Evolutionary conservation across 1,140 invertebrate species (phyloP), one percentile per base, ranked within the genome.

Genomic region (Sarcophaga peregrina): DNA sequence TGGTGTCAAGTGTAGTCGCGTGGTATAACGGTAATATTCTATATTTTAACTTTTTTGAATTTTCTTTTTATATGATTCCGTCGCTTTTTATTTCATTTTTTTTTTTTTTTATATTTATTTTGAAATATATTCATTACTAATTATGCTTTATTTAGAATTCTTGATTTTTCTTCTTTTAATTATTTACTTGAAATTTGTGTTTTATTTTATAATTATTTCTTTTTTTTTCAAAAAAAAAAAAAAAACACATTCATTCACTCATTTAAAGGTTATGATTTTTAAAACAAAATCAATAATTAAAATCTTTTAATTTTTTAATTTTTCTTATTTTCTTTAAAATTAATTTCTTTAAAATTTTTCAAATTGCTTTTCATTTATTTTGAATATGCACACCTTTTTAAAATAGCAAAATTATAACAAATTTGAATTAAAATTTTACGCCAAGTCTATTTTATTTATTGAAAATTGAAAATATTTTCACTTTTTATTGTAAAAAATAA

Each of bases 211-310:
- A 50, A 76, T 50, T 48, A 17, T 76, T 75, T 75, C 7, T 50
- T 76, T 37, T 48, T 50, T 48, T 48, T 20, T 50, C 11, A n/a
- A 50, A 7, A 20, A 37, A 37, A 37, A 37, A 37, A 37, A 37
- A 37, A n/a, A n/a, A n/a, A n/a, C n/a, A n/a, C n/a, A n/a, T n/a
- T n/a, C n/a, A n/a, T n/a, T n/a, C n/a, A n/a, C n/a, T 52, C 20
- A 50, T 78, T 47, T 15, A 17, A 47, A 47, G 9, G 17, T 72
- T 72, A 74, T 50, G 75, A 78, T 78, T 78, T 78, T 78, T 78
- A 78, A 78, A 78, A 78, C 75, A 78, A 78, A 78, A 78, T 78
- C 75, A 76, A 62, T 62, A 15, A 3, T 37, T 37, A 37, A 37
- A 52, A 52, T 9, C 50, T 74, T 76, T 76, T 3, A 48, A 76